phyloP scores from a whole-genome alignment of 35 echinoderm and acorn worm genomes.

The Acanthaster planci region DNA sequence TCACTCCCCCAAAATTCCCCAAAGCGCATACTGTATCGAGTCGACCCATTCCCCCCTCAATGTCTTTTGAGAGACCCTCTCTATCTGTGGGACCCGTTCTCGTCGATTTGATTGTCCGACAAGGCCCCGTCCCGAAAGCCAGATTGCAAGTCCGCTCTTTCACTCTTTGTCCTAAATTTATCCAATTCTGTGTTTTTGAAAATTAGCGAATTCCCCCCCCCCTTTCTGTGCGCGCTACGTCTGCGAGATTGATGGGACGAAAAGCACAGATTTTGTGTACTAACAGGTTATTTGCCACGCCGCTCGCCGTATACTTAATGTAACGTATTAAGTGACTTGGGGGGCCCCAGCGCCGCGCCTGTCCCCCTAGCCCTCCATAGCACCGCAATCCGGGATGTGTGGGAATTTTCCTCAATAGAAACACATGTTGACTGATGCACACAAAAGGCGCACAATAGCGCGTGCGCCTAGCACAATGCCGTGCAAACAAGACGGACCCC shows the following conservation, averaged over 20 bases:
- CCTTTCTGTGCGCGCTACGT: neutral
- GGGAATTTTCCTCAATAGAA: slow-evolving; percentile 29
- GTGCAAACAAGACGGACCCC: slow-evolving; percentile 7
- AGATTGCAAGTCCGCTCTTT: slow-evolving; percentile 10
- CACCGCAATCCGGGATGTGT: slow-evolving; percentile 24
- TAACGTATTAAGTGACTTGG: slow-evolving; percentile 33
- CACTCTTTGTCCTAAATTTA: slow-evolving; percentile 26
- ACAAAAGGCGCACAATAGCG: slow-evolving; percentile 24
- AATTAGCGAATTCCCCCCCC: neutral
- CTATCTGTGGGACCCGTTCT: neutral
- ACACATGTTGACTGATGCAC: slow-evolving; percentile 30
- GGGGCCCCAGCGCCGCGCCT: neutral
- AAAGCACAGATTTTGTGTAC: slow-evolving; percentile 33
- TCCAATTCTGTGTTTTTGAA: slow-evolving; percentile 16
- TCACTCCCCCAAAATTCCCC: neutral
- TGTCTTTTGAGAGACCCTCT: too few species aligned
- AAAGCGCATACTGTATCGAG: slow-evolving; percentile 15
- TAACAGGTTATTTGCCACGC: slow-evolving; percentile 25
- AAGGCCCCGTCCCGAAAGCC: neutral
- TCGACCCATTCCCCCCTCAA: neutral
- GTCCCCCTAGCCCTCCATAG: neutral
- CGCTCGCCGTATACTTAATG: slow-evolving; percentile 23
- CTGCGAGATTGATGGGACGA: slow-evolving; percentile 27
- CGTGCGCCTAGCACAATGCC: slow-evolving; percentile 8
- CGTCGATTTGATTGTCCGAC: slow-evolving; percentile 5